Conservation (phyloP, 1,140 invertebrate genomes). For the Sarcophaga peregrina region DNA sequence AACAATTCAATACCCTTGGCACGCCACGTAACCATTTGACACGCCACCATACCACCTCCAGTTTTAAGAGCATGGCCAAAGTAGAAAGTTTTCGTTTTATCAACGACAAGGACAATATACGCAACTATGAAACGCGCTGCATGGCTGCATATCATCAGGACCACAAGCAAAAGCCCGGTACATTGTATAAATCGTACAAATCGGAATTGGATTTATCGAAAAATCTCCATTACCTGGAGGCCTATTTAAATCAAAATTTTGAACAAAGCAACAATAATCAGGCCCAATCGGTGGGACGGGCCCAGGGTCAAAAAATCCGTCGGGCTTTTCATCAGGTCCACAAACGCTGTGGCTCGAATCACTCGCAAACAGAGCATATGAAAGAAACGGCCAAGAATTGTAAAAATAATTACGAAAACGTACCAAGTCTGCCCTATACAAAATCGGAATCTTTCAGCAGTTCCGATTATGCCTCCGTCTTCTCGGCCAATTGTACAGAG, state of each 20-base stretch:
- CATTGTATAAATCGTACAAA: conserved; percentile 65
- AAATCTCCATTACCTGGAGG: conserved; percentile 64
- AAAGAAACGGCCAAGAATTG: neutral
- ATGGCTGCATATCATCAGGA: conserved; percentile 43
- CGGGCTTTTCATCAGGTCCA: conserved; percentile 22
- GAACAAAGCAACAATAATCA: conserved; percentile 51
- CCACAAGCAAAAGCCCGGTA: conserved; percentile 39
- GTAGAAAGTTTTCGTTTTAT: conserved; percentile 65
- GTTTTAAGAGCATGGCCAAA: conserved; percentile 58
- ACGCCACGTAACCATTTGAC: neutral
- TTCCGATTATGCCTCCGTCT: conserved; percentile 66
- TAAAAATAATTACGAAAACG: conserved; percentile 57
- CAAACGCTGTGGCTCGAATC: neutral
- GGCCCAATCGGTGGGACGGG: conserved; percentile 58
- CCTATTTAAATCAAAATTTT: conserved; percentile 55
- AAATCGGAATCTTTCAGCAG: conserved; percentile 63
- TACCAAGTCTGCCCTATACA: conserved; percentile 52
- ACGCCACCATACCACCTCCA: neutral
- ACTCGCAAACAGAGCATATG: neutral
- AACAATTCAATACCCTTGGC: conserved; percentile 56
- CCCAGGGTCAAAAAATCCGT: conserved; percentile 43
- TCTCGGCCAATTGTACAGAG: conserved; percentile 55
- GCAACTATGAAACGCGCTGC: conserved; percentile 59
- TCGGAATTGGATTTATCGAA: conserved; percentile 65
- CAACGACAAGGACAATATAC: conserved; percentile 58